Evolutionary conservation across 2,797 vertebrate genomes (phyloP), one percentile per base, ranked within the genome.

Genomic region (Chelon auratus): DNA sequence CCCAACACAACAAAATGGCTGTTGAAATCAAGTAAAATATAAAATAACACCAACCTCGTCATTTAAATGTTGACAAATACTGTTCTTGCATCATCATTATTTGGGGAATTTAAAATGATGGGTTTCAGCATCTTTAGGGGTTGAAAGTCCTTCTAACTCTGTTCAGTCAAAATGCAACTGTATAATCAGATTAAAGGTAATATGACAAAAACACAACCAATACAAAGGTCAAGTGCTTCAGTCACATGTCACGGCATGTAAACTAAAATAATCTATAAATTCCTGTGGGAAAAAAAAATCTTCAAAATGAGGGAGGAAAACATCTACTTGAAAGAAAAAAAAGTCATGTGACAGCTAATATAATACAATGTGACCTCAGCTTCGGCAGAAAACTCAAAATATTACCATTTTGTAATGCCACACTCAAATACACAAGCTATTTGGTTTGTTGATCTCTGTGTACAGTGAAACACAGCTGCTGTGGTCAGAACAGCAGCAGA

Each of bases 401-500:
- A 20, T 36, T 18, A 60, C 15, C 24, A 30, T 3, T 42, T 42
- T 12, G 10, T 12, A 68, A 59, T 30, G 18, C 17, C 22, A 48
- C 5, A 12, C 15, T 53, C 43, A 26, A 57, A 53, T 24, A 45
- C 48, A 17, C 14, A 14, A 9, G 9, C n/a, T 7, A 3, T 4
- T 59, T 47, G 58, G 39, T 77, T 68, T 48, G 18, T 56, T 30
- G 59, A 43, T 54, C 30, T 68, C 24, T 39, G 13, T 51, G 30
- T 51, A 10, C 37, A 54, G 10, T 67, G 61, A 53, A 56, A 59
- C 1, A 1, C 78, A 74, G 74, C 62, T 75, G 65, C 52, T 72
- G 17, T 10, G 45, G 24, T 67, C 54, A 39, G 37, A 48, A 56
- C 40, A 53, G 45, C 24, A 60, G 20, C 9, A 64, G 45, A 70